Evolutionary conservation across 2,113 vertebrate genomes (phyloP).

Genomic region (Catharus bicknelli): DNA sequence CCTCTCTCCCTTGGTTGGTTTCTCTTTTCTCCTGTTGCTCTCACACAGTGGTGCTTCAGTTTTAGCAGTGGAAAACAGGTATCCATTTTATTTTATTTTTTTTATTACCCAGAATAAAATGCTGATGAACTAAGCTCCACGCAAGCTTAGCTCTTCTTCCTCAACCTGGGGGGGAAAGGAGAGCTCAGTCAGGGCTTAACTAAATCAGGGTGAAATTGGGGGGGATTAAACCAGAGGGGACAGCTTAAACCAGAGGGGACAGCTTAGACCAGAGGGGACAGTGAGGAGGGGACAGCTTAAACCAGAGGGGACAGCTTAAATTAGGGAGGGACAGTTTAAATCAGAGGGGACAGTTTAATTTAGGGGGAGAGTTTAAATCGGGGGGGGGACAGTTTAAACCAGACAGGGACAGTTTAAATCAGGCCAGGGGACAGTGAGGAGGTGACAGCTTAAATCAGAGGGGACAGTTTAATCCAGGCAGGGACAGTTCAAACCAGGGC

Average conservation of each 20-base stretch:
- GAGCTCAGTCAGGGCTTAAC: no score
- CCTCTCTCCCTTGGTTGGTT: slow-evolving; percentile 77
- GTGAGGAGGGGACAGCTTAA: neutral
- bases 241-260: no score
- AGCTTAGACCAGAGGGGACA: no score
- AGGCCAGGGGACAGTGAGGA: no score
- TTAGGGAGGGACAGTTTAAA: neutral
- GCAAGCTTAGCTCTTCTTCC: slow-evolving; percentile 87
- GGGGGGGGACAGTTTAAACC: neutral
- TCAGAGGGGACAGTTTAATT: neutral
- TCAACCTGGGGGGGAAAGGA: slow-evolving; percentile 72
- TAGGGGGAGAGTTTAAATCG: neutral
- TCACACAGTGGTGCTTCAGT: slow-evolving; percentile 97
- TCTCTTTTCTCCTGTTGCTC: slow-evolving; percentile 87
- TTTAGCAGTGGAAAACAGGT: slow-evolving; percentile 99
- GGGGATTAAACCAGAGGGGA: no score
- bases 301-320: neutral
- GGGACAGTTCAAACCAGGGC: no score
- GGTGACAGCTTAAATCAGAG: neutral
- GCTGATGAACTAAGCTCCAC: slow-evolving; percentile 92
- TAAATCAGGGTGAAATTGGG: no score
- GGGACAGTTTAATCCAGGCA: no score
- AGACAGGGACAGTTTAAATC: neutral
- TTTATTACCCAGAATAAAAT: slow-evolving; percentile 98
- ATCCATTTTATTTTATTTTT: slow-evolving; percentile 95